Conservation (phyloP, 2,797 vertebrate genomes). For the Enteromius paludinosus region DNA sequence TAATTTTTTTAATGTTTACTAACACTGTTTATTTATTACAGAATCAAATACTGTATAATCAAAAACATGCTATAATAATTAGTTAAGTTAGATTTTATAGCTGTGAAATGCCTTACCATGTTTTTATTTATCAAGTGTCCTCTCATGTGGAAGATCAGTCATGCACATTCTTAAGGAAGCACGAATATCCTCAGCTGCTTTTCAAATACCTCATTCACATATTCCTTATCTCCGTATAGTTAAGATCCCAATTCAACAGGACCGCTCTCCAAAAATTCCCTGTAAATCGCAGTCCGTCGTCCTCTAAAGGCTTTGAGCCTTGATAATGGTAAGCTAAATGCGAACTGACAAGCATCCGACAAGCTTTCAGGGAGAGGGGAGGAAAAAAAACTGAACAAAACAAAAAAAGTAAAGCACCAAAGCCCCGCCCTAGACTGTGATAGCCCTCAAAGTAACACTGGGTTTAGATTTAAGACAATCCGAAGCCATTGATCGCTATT, state of each 20-base stretch:
- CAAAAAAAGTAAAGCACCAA: conserved; percentile 59
- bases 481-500: conserved; percentile 30
- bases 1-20: conserved; percentile 11
- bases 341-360: conserved; percentile 57
- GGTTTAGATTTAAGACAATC: conserved; percentile 42
- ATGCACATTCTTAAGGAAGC: conserved; percentile 43
- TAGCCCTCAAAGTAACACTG: conserved; percentile 48
- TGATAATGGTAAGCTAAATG: conserved; percentile 54
- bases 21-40: neutral
- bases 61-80: neutral
- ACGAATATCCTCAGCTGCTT: conserved; percentile 31
- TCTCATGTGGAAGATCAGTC: conserved; percentile 37
- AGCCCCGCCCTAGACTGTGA: conserved; percentile 56
- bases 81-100: conserved; percentile 1
- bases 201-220: conserved; percentile 33
- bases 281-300: conserved; percentile 44
- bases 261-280: conserved; percentile 44
- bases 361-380: conserved; percentile 52
- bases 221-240: conserved; percentile 35
- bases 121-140: conserved; percentile 21
- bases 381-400: conserved; percentile 52
- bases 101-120: conserved; percentile 40
- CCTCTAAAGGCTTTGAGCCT: conserved; percentile 44
- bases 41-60: neutral
- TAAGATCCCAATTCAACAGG: conserved; percentile 37